These are phyloP conservation scores for Dasyornis broadbenti DNA, from an alignment of 2,113 vertebrate genomes.

Conservation along the genomic window DNA sequence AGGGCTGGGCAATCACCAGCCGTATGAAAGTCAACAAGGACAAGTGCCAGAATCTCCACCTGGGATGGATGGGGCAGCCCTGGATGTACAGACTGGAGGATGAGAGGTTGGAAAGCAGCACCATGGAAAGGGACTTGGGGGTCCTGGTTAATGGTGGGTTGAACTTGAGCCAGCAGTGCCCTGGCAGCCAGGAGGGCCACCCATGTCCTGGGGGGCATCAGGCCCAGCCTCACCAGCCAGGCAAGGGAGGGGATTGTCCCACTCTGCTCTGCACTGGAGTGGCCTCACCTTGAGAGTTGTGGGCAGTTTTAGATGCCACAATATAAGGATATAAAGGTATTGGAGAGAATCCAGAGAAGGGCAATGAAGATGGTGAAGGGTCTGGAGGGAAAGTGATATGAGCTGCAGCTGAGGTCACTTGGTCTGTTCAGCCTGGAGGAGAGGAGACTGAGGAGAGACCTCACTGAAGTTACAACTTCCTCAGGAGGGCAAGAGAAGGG, in stretches of 20 bases:
- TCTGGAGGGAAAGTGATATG: not conserved
- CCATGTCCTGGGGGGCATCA: accelerated
- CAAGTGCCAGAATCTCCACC: not conserved
- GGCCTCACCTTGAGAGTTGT: accelerated
- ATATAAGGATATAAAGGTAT: not conserved
- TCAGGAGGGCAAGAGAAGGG: not conserved
- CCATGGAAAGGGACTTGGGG: not conserved
- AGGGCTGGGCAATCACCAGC: not conserved
- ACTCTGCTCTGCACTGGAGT: accelerated
- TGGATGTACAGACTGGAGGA: not conserved
- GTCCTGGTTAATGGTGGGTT: accelerated
- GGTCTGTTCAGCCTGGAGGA: not conserved
- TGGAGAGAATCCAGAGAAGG: not conserved
- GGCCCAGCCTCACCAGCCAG: accelerated
- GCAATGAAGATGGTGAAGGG: not conserved
- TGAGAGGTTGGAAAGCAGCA: not conserved
- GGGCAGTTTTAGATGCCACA: not conserved
- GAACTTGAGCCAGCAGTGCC: not conserved
- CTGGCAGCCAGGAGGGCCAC: not conserved
- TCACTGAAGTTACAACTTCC: not conserved
- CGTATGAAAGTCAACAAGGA: accelerated
- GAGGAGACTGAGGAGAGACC: not conserved
- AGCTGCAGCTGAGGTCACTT: not conserved
- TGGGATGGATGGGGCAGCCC: not conserved
- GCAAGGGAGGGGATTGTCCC: not conserved